These are phyloP conservation scores for Andrena marginata DNA, from an alignment of 2,888 invertebrate genomes.

Conservation along the genomic window DNA sequence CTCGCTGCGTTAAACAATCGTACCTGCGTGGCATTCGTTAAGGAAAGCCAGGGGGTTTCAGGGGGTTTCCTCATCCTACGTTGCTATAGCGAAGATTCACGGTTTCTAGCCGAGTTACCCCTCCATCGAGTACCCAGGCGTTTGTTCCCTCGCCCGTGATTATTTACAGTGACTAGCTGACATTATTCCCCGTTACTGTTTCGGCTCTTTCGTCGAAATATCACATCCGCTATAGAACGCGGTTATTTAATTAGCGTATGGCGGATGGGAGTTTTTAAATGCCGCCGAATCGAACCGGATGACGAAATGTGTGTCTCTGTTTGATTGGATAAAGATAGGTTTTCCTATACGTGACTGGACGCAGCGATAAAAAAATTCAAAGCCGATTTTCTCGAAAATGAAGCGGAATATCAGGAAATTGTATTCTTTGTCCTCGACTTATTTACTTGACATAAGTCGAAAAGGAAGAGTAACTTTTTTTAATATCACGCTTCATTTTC, in stretches of 20 bases:
- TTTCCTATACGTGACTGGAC: too few species aligned
- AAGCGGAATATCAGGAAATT: too few species aligned
- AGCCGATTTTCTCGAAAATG: too few species aligned
- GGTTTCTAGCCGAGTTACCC: slow-evolving; percentile 43
- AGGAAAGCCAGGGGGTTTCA: slow-evolving; percentile 55
- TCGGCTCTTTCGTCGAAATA: not conserved
- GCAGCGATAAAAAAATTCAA: too few species aligned
- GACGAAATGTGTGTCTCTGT: not conserved
- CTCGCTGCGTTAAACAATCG: slow-evolving; percentile 79
- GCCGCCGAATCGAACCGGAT: not conserved
- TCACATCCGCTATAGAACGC: not conserved
- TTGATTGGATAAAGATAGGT: not conserved
- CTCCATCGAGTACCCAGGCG: slow-evolving; percentile 55
- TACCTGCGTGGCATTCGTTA: slow-evolving; percentile 79
- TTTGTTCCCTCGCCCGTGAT: slow-evolving; percentile 55
- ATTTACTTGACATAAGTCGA: too few species aligned
- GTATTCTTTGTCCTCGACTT: too few species aligned
- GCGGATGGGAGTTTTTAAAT: not conserved
- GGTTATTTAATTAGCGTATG: not conserved
- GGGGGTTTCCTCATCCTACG: slow-evolving; percentile 32
- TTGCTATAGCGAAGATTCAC: slow-evolving; percentile 66
- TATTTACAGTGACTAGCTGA: slow-evolving; percentile 48
- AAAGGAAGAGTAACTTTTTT: too few species aligned
- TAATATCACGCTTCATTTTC: too few species aligned
- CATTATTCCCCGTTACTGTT: slow-evolving; percentile 17